phyloP scores from a whole-genome alignment of 2,113 vertebrate species.

The Ceratotherium simum region DNA sequence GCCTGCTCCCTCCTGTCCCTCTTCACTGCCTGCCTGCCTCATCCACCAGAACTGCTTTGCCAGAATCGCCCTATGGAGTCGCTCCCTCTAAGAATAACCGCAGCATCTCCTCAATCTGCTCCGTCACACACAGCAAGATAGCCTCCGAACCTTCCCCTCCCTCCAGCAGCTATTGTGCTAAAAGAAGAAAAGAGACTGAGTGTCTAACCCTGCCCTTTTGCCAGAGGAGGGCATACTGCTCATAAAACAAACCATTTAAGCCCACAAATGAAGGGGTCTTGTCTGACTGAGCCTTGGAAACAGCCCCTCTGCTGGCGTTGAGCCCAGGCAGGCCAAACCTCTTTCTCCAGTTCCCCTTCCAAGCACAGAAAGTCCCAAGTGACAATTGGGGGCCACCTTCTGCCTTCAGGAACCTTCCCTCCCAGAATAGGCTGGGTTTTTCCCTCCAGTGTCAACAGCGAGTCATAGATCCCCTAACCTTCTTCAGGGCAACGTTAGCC shows the following conservation, averaged over 20 bases:
- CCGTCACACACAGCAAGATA: constrained; percentile 32
- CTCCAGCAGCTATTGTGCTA: constrained; percentile 54
- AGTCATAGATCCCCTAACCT: constrained; percentile 25
- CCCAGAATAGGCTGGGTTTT: constrained; percentile 61
- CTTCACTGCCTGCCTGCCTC: background rate
- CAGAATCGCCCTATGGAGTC: background rate
- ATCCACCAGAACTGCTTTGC: constrained; percentile 30
- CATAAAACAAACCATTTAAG: constrained; percentile 71
- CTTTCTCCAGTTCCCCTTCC: constrained; percentile 76
- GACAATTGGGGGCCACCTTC: constrained; percentile 61
- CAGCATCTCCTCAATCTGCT: background rate
- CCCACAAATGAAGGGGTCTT: constrained; percentile 76
- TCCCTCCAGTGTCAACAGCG: constrained; percentile 44
- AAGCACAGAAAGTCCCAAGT: constrained; percentile 74
- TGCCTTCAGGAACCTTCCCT: constrained; percentile 65
- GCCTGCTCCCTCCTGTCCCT: background rate
- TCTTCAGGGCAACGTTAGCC: background rate
- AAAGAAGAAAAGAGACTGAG: constrained; percentile 64
- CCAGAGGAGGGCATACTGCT: constrained; percentile 66
- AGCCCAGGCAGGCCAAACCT: constrained; percentile 56
- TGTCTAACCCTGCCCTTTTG: constrained; percentile 55
- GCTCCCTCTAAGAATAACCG: constrained; percentile 46
- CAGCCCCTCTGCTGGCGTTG: constrained; percentile 37
- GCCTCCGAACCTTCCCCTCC: constrained; percentile 5
- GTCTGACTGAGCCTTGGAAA: constrained; percentile 59